Evolutionary conservation across 2,113 vertebrate genomes (phyloP).

Genomic region (Tyrannus savana): DNA sequence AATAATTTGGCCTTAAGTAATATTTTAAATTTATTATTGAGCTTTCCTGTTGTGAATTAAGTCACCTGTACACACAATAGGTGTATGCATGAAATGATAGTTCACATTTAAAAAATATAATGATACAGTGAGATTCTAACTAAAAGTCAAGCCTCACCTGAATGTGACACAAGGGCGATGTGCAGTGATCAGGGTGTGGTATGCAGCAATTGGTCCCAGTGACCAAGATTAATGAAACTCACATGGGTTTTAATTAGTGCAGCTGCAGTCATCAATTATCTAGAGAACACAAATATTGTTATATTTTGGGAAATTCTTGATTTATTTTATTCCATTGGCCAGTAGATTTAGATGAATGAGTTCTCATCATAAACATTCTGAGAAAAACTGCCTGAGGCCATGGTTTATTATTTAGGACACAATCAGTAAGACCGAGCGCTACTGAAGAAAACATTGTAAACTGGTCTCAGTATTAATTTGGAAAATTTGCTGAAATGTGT

Average conservation of each 20-base stretch:
- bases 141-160: constrained; percentile 66
- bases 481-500: constrained; percentile 76
- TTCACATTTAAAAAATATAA: neutral
- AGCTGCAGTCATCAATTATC: constrained; percentile 96
- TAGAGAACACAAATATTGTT: constrained; percentile 98
- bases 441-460: constrained; percentile 71
- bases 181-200: constrained; percentile 79
- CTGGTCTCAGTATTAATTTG: constrained; percentile 76
- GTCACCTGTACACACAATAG: neutral
- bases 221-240: constrained; percentile 98
- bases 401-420: constrained; percentile 83
- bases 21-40: neutral
- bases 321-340: constrained; percentile 95
- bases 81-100: neutral
- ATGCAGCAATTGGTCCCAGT: constrained; percentile 80
- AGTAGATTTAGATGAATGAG: constrained; percentile 96
- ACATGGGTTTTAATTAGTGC: constrained; percentile 96
- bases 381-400: constrained; percentile 77
- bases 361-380: constrained; percentile 92
- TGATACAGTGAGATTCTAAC: neutral
- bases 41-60: neutral
- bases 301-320: constrained; percentile 96
- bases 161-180: constrained; percentile 78
- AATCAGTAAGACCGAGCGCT: constrained; percentile 77
- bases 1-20: neutral